Base-by-base conservation (phyloP, 2,888 invertebrate genomes). In the Merodon equestris region DNA sequence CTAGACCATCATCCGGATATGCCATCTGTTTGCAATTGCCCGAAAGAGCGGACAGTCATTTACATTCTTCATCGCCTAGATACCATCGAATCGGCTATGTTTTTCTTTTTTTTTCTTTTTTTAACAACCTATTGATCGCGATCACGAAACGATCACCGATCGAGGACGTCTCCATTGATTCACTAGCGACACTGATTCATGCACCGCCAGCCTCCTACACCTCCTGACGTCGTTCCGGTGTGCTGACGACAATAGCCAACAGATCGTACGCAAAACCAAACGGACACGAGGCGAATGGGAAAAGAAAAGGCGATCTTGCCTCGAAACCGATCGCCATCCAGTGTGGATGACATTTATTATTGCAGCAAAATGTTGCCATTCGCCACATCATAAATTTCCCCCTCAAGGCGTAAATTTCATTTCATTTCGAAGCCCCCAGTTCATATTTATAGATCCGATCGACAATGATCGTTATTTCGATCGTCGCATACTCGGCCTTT, bases 341-440 rank as follows among this genome's bases (percentile, higher is more conserved):
- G 18, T 34, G 63, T 27, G 68, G 74, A 79, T 79, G 79, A 79
- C 79, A 79, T 79, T 79, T 79, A 79, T 79, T 79, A 74, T 79
- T 79, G 79, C 74, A 70, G 54, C 68, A 58, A 58, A 77, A 64
- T 54, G 63, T 64, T 64, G 68, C 74, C 79, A 79, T 79, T 79
- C 79, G 79, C 74, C 79, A 79, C 79, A 79, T 79, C 79, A 70
- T 79, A 79, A 79, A 79, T 79, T 70, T 74, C 56, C 42, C 63
- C 74, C 74, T 79, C 74, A 45, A 60, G 79, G 79, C 74, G 79
- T 79, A 70, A 74, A 79, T 79, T 74, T 79, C 63, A 74, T 70
- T 64, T 74, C 58, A 27, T 53, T 50, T 56, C 19, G 17, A 66
- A 70, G 60, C 47, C 53, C 7, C 58, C 68, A 60, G 51, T 60